phyloP scores from a whole-genome alignment of 2,888 invertebrate species.

The Hedya salicella region DNA sequence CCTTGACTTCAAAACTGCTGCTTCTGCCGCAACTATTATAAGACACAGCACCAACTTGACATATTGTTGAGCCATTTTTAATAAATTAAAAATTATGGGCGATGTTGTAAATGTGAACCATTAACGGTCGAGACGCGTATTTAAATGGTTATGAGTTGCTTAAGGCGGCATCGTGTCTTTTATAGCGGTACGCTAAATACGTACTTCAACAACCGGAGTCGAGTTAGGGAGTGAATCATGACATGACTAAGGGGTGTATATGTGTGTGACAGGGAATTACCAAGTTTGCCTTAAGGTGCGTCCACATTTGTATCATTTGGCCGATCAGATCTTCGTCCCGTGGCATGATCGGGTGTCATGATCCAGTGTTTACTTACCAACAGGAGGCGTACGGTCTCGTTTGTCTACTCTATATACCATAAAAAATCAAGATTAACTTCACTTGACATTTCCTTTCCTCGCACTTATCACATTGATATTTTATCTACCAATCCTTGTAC shows the following conservation, averaged over 20 bases:
- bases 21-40: constrained; percentile 19
- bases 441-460: too few species aligned
- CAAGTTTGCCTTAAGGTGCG: constrained; percentile 7
- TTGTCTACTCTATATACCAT: too few species aligned
- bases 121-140: constrained; percentile 42
- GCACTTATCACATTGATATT: too few species aligned
- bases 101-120: constrained; percentile 29
- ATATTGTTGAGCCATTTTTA: constrained; percentile 33
- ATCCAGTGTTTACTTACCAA: too few species aligned
- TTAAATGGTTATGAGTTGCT: constrained; percentile 40
- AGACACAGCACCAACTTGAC: constrained; percentile 20
- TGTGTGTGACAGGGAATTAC: constrained; percentile 20
- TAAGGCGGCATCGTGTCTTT: not conserved
- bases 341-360: too few species aligned
- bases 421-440: too few species aligned
- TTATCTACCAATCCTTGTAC: too few species aligned
- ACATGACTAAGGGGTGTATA: constrained; percentile 8
- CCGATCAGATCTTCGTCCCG: too few species aligned
- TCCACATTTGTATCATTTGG: too few species aligned
- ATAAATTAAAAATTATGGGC: constrained; percentile 21
- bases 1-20: constrained; percentile 28
- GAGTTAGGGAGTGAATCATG: constrained; percentile 30
- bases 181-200: constrained; percentile 30
- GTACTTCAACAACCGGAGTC: constrained; percentile 12
- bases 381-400: too few species aligned